Evolutionary conservation across 2,888 invertebrate genomes (phyloP), one percentile per base, ranked within the genome.

Genomic region (Latrodectus elegans): DNA sequence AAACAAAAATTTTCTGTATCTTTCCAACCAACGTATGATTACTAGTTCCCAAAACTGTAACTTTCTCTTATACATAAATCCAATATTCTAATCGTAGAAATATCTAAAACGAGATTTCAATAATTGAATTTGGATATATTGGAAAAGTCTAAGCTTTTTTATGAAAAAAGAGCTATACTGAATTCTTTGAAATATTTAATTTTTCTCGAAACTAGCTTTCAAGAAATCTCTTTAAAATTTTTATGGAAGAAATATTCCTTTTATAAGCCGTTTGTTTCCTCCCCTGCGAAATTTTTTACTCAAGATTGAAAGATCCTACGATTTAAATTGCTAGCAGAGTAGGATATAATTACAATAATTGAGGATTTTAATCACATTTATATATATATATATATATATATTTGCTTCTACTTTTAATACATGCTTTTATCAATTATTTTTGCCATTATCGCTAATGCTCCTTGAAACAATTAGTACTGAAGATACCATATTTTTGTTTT

Each of bases 51-150:
- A 15, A 55, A 15, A 55, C 11, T 55, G 55, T 15, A 55, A 14
- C 55, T 70, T 70, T 52, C 68, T n/a, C 53, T 68, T 51, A 22
- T 52, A 78, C 22, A 78, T 64, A 26, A 53, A 60, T 49, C 26
- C 64, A 55, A 72, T 79, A 72, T 79, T 64, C 71, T 79, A 71
- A 38, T 49, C 60, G 8, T 9, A 26, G 14, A 52, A 74, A 81
- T 73, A 81, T 74, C 52, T 52, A 22, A 74, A 81, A 65, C 64
- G 52, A 73, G 73, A 70, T 81, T 81, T 81, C 71, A 60, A 81
- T 81, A 81, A 81, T 81, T 72, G 81, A 73, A 81, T 72, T 81
- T 73, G 72, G 72, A 73, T 73, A 81, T 65, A 81, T 81, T 73
- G 73, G 65, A 79, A 75, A 64, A 17, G 71, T 15, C 17, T 38